Percentiles rank a stretch among this genome's conserved stretches.
These are phyloP conservation scores for Trinectes maculatus DNA, from an alignment of 2,113 vertebrate genomes.

Conservation along the genomic window DNA sequence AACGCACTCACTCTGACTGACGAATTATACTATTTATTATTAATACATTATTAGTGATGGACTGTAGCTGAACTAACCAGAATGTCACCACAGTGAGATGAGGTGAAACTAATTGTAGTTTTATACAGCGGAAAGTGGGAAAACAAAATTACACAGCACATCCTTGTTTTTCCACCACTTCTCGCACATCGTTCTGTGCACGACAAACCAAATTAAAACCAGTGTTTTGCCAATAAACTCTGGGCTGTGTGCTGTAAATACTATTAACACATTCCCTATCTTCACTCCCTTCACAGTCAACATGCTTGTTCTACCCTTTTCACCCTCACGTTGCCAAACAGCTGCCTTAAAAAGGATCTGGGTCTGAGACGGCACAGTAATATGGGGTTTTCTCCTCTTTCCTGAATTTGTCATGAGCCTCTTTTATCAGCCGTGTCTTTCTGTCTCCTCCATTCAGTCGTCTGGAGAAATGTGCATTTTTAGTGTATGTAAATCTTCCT, in stretches of 20 bases:
- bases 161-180: background rate
- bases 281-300: conserved; percentile 1
- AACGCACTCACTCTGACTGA: background rate
- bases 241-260: background rate
- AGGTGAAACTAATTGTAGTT: no score
- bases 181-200: conserved; percentile 9
- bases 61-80: no score
- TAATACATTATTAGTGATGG: background rate
- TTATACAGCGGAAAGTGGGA: no score
- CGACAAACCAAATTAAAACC: conserved; percentile 20
- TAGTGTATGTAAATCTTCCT: conserved; percentile 41
- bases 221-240: conserved; percentile 1
- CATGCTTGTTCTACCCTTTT: conserved; percentile 36
- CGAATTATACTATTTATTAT: background rate
- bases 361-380: conserved; percentile 27
- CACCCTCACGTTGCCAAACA: conserved; percentile 25
- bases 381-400: conserved; percentile 26
- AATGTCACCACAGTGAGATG: no score
- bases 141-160: background rate
- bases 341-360: conserved; percentile 29
- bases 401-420: conserved; percentile 50
- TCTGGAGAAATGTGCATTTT: conserved; percentile 47
- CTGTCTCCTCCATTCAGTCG: conserved; percentile 32
- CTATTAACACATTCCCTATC: conserved; percentile 4
- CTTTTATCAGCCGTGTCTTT: conserved; percentile 25